phyloP scores from a whole-genome alignment of 2,797 vertebrate genomes.

The Characodon lateralis region DNA sequence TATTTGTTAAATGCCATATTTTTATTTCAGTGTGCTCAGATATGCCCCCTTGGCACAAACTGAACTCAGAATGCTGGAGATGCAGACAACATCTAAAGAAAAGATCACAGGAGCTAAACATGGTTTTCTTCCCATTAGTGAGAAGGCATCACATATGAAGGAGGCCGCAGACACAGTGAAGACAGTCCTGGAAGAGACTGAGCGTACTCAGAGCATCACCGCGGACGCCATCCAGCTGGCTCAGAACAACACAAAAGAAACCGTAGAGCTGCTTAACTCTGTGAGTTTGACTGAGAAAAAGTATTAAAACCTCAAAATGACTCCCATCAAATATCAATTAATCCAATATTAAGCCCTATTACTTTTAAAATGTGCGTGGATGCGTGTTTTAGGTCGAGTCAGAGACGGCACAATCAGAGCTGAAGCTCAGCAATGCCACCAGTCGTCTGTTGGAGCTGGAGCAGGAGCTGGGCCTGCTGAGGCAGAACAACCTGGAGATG shows the following conservation, averaged over 20 bases:
- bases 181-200: slow-evolving; percentile 86
- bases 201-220: slow-evolving; percentile 85
- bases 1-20: neutral
- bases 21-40: neutral
- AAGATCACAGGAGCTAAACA: neutral
- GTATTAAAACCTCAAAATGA: neutral
- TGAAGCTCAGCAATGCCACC: slow-evolving; percentile 87
- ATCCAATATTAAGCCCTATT: neutral
- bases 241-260: slow-evolving; percentile 85
- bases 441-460: slow-evolving; percentile 86
- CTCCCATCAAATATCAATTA: neutral
- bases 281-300: slow-evolving; percentile 75
- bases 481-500: slow-evolving; percentile 81
- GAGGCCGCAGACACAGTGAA: slow-evolving; percentile 82
- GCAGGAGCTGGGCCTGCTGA: slow-evolving; percentile 82
- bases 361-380: neutral
- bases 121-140: slow-evolving; percentile 69
- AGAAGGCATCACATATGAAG: slow-evolving; percentile 84
- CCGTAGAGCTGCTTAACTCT: slow-evolving; percentile 83
- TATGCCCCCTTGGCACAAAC: neutral
- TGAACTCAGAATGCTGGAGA: neutral
- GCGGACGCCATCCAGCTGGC: slow-evolving; percentile 86
- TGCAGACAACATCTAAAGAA: neutral
- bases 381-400: slow-evolving; percentile 85
- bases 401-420: slow-evolving; percentile 87